Conservation (phyloP, 2,888 invertebrate species). For the Sipunculus nudus region DNA sequence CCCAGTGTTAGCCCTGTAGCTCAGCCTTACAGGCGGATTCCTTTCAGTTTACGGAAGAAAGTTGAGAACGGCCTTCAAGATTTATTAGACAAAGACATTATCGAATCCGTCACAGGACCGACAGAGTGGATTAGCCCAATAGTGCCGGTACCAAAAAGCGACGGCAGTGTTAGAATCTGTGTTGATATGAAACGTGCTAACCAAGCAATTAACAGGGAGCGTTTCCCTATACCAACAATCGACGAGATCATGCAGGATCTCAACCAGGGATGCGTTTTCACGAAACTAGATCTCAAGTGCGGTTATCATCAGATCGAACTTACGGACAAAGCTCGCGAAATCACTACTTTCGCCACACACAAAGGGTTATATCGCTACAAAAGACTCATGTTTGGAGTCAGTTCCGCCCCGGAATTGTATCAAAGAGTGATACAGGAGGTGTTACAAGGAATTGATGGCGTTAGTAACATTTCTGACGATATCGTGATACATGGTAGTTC, state of each 20-base stretch:
- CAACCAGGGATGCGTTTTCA: slow-evolving; percentile 5
- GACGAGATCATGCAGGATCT: slow-evolving; percentile 16
- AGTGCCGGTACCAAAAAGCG: slow-evolving; percentile 28
- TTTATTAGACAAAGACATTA: slow-evolving; percentile 15
- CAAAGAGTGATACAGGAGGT: slow-evolving; percentile 14
- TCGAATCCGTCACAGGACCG: slow-evolving; percentile 25
- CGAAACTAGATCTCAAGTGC: slow-evolving; percentile 15
- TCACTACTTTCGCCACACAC: slow-evolving; percentile 19
- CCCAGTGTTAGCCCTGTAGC: background rate
- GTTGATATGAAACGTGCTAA: slow-evolving; percentile 35
- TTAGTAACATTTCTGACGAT: slow-evolving; percentile 13
- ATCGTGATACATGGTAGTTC: background rate
- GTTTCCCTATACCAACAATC: slow-evolving; percentile 27
- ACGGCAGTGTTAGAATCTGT: slow-evolving; percentile 35
- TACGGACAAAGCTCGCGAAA: slow-evolving; percentile 4
- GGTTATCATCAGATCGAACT: slow-evolving; percentile 22
- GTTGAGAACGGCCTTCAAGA: background rate
- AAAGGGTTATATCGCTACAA: slow-evolving; percentile 19
- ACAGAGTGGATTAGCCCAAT: slow-evolving; percentile 35
- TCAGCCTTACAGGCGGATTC: background rate
- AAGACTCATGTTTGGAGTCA: slow-evolving; percentile 17
- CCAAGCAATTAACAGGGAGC: slow-evolving; percentile 25
- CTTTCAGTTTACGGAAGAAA: slow-evolving; percentile 6
- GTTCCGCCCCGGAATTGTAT: slow-evolving; percentile 18
- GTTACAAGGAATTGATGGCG: slow-evolving; percentile 9